Evolutionary conservation across 2,113 vertebrate species (phyloP).

Genomic region (Agelaius phoeniceus): DNA sequence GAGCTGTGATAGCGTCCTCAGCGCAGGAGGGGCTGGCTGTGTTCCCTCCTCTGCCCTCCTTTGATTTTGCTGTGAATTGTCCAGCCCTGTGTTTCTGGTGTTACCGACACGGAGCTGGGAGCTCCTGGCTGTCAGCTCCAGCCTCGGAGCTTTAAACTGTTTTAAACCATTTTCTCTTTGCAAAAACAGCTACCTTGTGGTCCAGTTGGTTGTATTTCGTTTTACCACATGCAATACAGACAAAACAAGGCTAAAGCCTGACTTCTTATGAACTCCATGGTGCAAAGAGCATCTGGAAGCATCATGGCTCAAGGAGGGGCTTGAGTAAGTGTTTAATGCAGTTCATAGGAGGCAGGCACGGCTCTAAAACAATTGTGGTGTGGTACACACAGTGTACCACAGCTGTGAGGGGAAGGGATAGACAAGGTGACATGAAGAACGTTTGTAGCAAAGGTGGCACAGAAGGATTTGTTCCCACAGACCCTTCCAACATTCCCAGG

Average conservation of each 20-base stretch:
- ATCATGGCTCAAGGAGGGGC: not conserved
- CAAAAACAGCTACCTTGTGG: not conserved
- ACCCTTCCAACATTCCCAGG: not conserved
- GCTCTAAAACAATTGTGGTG: not conserved
- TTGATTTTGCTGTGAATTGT: not conserved
- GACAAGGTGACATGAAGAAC: not conserved
- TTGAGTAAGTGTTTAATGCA: not conserved
- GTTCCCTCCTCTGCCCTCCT: conserved; percentile 5
- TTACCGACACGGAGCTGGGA: rapidly evolving
- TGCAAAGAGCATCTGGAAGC: not conserved
- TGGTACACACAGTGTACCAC: too few relatives aligned
- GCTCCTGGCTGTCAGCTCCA: not conserved
- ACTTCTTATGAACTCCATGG: not conserved
- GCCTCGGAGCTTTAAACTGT: not conserved
- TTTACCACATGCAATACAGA: not conserved
- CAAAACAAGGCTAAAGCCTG: not conserved
- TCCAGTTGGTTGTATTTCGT: not conserved
- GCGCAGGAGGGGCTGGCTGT: not conserved
- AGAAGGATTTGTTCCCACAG: not conserved
- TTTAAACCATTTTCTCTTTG: not conserved
- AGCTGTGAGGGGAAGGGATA: not conserved
- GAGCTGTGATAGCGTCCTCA: not conserved
- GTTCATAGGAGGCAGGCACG: not conserved
- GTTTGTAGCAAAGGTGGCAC: rapidly evolving
- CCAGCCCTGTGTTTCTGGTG: not conserved